Evolutionary conservation across 2,888 invertebrate species (phyloP), one percentile per base, ranked within the genome.

Genomic region (Acholoe squamosa): DNA sequence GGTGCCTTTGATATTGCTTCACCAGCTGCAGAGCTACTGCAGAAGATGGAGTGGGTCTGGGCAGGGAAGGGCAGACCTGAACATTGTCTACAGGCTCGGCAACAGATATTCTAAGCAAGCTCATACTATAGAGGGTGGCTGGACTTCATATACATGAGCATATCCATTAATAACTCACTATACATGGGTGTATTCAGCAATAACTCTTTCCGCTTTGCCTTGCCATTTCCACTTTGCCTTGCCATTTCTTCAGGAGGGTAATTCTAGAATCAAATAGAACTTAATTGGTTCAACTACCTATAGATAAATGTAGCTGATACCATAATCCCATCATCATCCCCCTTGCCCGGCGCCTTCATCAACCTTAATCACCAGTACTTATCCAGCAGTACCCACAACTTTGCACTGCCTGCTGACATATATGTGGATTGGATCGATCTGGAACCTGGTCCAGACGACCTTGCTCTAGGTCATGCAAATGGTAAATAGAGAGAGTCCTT

Each of bases 371-470:
- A 43, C 43, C 43, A 43, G 43, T 43, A n/a, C 43, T 43, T 7
- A n/a, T n/a, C n/a, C 10, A 43, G 3, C 43, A 43, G 43, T 43
- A 43, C 10, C 3, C 43, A 43, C 5, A 3, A 43, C 43, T 43
- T 43, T 43, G 3, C 43, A 7, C 43, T 43, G 43, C 5, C 43
- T 43, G 43, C 43, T 43, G 43, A 43, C 43, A 10, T 43, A 43
- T 43, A n/a, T n/a, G 43, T 43, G 43, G 3, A 43, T 43, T 43
- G n/a, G 22, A 61, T 61, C 61, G 61, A 61, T 61, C 61, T n/a
- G 61, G 61, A n/a, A n/a, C 22, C 61, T n/a, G 3, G 61, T n/a
- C 61, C 61, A 61, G 61, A 61, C 61, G 61, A 61, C 61, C 61
- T 61, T 19, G 61, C 61, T 61, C 22, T 14, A 3, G 19, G 61